Evolutionary conservation across 2,888 invertebrate genomes (phyloP), one percentile per base, ranked within the genome.

Genomic region (Chironomus riparius): DNA sequence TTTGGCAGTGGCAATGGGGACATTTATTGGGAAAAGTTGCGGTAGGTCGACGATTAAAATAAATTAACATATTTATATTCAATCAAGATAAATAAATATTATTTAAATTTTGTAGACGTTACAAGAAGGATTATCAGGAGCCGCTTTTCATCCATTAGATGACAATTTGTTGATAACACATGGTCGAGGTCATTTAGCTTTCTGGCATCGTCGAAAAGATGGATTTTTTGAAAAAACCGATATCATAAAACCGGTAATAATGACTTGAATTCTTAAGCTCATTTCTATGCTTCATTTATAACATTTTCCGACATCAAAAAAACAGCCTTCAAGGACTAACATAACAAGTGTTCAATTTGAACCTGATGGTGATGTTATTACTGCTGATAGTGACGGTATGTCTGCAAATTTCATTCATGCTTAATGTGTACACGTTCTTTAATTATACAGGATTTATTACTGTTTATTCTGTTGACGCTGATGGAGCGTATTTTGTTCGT

Each of bases 1-100:
- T 97, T 0, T 97, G 96, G 96, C 94, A 96, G 80, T 96, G 96
- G 96, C 93, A 94, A 81, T 94, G 95, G 91, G 94, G 94, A 73
- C 92, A 93, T 83, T 86, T 95, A n/a, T 87, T 96, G 7, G 95
- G 95, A 77, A 94, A 95, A 90, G 95, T 96, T 73, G 94, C 95
- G 78, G 96, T 96, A 86, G 90, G 92, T 87, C 68, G 5, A 13
- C n/a, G n/a, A n/a, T n/a, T 50, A 6, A n/a, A 56, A 50, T 50
- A 18, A 56, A 56, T 65, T 22, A 7, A 24, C 18, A 62, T 62
- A 62, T 12, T 18, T 21, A 65, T 65, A 24, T 18, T 65, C 65
- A 65, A 22, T 65, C 65, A 24, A n/a, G 56, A 15, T 56, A n/a
- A 15, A 4, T 15, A 50, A 56, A 38, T 38, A 38, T 10, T 38